Percentiles rank a stretch among this genome's conserved stretches.
phyloP scores from a whole-genome alignment of 92 coral and sea anemone genomes.

The Montipora capitata region DNA sequence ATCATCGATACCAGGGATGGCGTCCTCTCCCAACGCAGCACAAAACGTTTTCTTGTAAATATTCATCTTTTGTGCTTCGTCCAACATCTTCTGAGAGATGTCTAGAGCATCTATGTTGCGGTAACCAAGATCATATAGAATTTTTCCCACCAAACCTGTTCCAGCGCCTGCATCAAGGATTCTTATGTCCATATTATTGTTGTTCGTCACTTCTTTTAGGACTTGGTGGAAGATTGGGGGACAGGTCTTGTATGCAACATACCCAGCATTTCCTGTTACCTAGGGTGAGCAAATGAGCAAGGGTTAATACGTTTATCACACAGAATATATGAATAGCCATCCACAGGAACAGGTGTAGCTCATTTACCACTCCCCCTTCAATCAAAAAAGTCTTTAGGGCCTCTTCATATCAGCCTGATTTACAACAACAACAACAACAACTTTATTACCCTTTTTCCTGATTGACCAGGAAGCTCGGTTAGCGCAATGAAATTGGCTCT shows the following conservation, averaged over 20 bases:
- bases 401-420: too few relatives aligned
- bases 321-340: too few relatives aligned
- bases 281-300: not conserved
- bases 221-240: slow-evolving; percentile 54
- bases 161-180: slow-evolving; percentile 84
- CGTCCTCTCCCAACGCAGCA: slow-evolving; percentile 46
- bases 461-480: too few relatives aligned
- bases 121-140: slow-evolving; percentile 43
- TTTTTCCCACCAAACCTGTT: slow-evolving; percentile 71
- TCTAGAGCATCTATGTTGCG: slow-evolving; percentile 66
- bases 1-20: slow-evolving; percentile 18
- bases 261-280: slow-evolving; percentile 62
- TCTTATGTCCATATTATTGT: not conserved
- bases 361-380: too few relatives aligned
- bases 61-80: slow-evolving; percentile 56
- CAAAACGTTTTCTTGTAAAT: slow-evolving; percentile 58
- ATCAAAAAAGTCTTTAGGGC: too few relatives aligned
- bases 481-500: too few relatives aligned
- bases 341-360: too few relatives aligned
- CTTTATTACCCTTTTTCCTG: too few relatives aligned
- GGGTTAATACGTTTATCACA: too few relatives aligned
- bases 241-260: slow-evolving; percentile 67
- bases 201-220: slow-evolving; percentile 3
- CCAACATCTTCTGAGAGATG: slow-evolving; percentile 67
- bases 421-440: too few relatives aligned